Base-by-base conservation (phyloP, 2,113 vertebrate genomes). In the Lepidiolamprologus cunningtoni region DNA sequence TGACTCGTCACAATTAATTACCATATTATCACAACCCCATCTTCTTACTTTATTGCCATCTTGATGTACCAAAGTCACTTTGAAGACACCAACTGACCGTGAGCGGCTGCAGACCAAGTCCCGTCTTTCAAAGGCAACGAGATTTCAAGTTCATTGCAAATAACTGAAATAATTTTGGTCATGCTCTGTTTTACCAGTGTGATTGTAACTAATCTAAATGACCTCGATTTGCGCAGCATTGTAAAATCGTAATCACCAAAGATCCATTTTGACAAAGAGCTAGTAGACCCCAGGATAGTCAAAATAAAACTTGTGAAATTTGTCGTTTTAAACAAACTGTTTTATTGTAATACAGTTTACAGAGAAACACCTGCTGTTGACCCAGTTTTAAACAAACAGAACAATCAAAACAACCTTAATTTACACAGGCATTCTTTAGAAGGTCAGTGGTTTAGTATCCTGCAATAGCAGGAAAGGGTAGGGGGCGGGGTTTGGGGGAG, bases 291-390 rank as follows among this genome's bases (percentile, higher is more conserved):
- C 19, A 7, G 33, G 33, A 68, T 37, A 81, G 33, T 47, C 7
- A 33, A 71, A 37, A 79, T 35, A 26, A 76, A 76, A 50, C 3
- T 5, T 52, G n/a, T 9, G 5, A 61, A 40, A 33, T 21, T 82
- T 35, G 37, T 93, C 14, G 81, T 94, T 96, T 95, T 93, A 96
- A 96, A 96, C 96, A 96, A 96, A 96, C 89, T 87, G 89, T 95
- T 97, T 97, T 97, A 97, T 97, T 97, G 95, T 96, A 95, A 96
- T 96, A 95, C 93, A 95, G 95, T 92, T 96, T 94, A 97, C 96
- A 97, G 94, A 96, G 93, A 96, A 95, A 96, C 95, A 95, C 91
- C 94, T 94, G 94, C 93, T 95, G 90, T 95, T 96, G 94, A 96
- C 90, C 94, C 95, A 94, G 93, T 96, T 96, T 95, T 95, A 95